phyloP scores from a whole-genome alignment of 1,140 invertebrate species.

The Heliconius eleuchia region DNA sequence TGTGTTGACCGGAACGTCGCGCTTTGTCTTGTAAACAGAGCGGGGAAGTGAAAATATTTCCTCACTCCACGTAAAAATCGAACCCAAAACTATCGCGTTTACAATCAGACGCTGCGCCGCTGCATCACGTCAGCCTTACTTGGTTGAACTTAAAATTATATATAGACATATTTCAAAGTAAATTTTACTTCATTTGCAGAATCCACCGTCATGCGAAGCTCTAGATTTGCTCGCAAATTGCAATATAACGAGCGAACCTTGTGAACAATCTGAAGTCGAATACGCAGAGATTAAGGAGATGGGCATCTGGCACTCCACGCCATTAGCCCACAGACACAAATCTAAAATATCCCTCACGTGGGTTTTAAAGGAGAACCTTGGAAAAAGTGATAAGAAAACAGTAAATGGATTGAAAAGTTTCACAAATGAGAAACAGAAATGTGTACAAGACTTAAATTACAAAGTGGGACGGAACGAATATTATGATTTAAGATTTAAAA shows the following conservation, averaged over 20 bases:
- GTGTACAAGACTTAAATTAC: conserved; percentile 39
- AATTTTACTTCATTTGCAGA: conserved; percentile 27
- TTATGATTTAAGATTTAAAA: conserved; percentile 66
- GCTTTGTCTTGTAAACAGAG: too few relatives aligned
- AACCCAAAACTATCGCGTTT: too few relatives aligned
- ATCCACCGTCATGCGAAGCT: conserved; percentile 52
- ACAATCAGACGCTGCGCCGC: too few relatives aligned
- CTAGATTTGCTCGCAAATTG: conserved; percentile 70
- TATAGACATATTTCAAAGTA: background rate
- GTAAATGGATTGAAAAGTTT: conserved; percentile 44
- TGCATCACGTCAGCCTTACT: too few relatives aligned
- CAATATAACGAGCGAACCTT: conserved; percentile 50
- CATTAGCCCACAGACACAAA: conserved; percentile 77
- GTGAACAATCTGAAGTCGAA: conserved; percentile 54
- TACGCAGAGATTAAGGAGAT: conserved; percentile 73
- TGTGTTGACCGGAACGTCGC: too few relatives aligned
- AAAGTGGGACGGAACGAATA: conserved; percentile 68
- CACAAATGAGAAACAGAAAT: conserved; percentile 44
- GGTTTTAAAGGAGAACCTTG: conserved; percentile 84
- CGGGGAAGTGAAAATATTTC: too few relatives aligned
- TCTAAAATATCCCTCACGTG: conserved; percentile 87
- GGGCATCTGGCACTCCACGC: conserved; percentile 77
- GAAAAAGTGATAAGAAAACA: conserved; percentile 54
- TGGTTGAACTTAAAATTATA: background rate
- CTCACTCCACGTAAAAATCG: too few relatives aligned